Evolutionary conservation across 1,140 invertebrate species (phyloP).

Genomic region (Scaptomyza hsui): DNA sequence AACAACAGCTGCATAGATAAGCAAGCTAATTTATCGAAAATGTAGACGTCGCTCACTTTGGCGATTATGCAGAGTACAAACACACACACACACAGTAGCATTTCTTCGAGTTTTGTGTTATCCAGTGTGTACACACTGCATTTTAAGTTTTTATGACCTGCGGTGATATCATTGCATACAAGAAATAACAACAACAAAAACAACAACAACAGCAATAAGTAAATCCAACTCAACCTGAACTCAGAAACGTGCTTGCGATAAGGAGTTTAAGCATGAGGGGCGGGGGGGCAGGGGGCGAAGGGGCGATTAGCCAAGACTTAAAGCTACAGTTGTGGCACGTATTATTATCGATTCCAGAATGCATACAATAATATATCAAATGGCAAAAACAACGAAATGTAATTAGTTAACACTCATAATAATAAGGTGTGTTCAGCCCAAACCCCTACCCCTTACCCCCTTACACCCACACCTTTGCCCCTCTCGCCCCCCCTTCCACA

Average conservation of each 20-base stretch:
- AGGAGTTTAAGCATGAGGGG: conserved; percentile 14
- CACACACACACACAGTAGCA: conserved; percentile 22
- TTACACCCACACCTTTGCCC: neutral
- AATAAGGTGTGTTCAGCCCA: conserved; percentile 59
- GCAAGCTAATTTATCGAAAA: conserved; percentile 71
- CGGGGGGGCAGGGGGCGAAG: too few species aligned
- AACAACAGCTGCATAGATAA: conserved; percentile 74
- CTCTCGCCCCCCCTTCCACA: neutral
- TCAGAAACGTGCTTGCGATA: conserved; percentile 44
- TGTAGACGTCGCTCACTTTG: conserved; percentile 20
- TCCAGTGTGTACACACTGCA: conserved; percentile 9
- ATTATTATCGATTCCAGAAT: conserved; percentile 76
- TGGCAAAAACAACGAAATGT: conserved; percentile 68
- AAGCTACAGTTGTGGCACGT: conserved; percentile 54
- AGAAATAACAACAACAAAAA: conserved; percentile 6
- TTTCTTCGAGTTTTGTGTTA: conserved; percentile 1
- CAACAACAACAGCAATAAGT: conserved; percentile 9
- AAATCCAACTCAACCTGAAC: conserved; percentile 45
- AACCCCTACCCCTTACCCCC: neutral
- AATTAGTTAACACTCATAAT: conserved; percentile 74
- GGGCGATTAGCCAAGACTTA: conserved; percentile 19
- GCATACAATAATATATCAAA: conserved; percentile 78
- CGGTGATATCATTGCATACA: conserved; percentile 34
- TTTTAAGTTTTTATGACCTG: conserved; percentile 30
- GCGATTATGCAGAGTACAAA: conserved; percentile 19